These are phyloP conservation scores for Stomorhina lunata DNA, from an alignment of 2,888 invertebrate genomes.

Conservation along the genomic window DNA sequence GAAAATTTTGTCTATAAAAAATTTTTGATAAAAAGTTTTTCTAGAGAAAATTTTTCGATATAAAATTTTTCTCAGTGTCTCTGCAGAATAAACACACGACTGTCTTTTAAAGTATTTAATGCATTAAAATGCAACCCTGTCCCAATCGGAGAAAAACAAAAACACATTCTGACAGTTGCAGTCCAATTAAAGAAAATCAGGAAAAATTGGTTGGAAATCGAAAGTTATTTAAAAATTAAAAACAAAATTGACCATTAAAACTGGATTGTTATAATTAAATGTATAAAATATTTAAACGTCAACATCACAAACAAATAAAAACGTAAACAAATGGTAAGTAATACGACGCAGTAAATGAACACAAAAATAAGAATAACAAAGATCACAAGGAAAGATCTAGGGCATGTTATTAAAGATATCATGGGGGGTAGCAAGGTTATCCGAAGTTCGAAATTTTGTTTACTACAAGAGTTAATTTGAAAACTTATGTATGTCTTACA, in stretches of 20 bases:
- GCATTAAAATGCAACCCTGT: background rate
- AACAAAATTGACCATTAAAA: too few relatives aligned
- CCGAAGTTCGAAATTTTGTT: constrained; percentile 3
- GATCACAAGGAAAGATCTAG: background rate
- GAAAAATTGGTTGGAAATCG: constrained; percentile 11
- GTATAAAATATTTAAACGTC: background rate
- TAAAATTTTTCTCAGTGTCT: background rate
- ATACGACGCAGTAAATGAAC: background rate
- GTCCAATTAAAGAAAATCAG: constrained; percentile 12
- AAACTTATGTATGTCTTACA: background rate
- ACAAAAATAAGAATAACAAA: background rate
- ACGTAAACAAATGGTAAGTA: constrained; percentile 18
- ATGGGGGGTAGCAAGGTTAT: constrained; percentile 36
- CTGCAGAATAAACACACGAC: background rate
- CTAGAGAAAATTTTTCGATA: background rate
- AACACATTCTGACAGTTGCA: constrained; percentile 44
- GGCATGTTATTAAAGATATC: background rate
- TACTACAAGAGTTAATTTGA: background rate
- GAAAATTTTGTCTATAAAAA: too few relatives aligned
- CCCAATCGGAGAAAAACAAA: constrained; percentile 7
- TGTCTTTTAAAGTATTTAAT: background rate
- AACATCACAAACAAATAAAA: background rate
- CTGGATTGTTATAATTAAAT: background rate
- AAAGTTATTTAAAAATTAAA: too few relatives aligned
- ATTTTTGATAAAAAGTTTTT: too few relatives aligned